These are phyloP conservation scores for Leucoma salicis DNA, from an alignment of 2,888 invertebrate genomes.

Conservation along the genomic window DNA sequence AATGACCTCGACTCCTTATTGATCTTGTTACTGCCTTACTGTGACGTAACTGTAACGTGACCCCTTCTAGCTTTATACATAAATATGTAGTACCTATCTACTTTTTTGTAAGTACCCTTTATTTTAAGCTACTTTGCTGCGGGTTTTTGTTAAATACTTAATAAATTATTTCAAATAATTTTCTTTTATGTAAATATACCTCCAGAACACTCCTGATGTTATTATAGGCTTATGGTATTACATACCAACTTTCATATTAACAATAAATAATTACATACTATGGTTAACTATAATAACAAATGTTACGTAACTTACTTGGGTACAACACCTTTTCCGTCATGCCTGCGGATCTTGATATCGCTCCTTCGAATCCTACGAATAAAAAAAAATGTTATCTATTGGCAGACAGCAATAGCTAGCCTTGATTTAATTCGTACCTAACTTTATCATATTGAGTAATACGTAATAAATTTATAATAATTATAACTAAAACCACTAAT, in stretches of 20 bases:
- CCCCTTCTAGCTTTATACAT: constrained; percentile 32
- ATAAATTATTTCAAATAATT: no score
- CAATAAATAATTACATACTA: neutral
- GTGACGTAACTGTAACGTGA: constrained; percentile 61
- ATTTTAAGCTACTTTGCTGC: neutral
- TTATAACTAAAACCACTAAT: no score
- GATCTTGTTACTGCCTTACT: constrained; percentile 67
- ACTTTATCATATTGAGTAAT: no score
- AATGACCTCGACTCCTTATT: constrained; percentile 74
- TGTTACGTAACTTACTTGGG: constrained; percentile 84
- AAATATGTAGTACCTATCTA: constrained; percentile 4
- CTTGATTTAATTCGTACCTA: no score
- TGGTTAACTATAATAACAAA: neutral
- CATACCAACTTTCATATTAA: no score
- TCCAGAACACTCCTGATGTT: no score
- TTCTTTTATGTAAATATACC: no score
- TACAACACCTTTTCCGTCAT: constrained; percentile 92
- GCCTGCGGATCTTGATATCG: constrained; percentile 81
- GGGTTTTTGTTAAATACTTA: neutral
- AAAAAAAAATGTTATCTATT: constrained; percentile 29
- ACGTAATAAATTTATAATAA: no score
- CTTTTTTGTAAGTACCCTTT: neutral
- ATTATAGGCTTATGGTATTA: no score
- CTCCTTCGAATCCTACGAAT: constrained; percentile 83
- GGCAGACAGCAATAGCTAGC: no score